phyloP scores from a whole-genome alignment of 53 echinoderm and acorn worm species.

The Astropecten irregularis region DNA sequence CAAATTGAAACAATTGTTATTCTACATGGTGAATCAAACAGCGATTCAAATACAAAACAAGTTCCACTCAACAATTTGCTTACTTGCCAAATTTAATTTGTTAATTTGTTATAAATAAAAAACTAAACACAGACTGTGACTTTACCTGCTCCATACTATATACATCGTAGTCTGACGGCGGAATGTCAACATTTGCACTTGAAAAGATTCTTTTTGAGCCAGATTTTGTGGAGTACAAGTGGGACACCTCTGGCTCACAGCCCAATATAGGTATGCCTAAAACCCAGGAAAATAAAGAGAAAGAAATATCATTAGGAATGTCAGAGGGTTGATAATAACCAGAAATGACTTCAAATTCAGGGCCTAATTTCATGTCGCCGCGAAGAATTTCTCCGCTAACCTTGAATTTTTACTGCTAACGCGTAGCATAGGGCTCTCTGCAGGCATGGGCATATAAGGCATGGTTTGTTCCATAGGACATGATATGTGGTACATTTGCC shows the following conservation, averaged over 20 bases:
- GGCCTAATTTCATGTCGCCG: too few species aligned
- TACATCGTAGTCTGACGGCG: slow-evolving; percentile 95
- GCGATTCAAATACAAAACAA: neutral
- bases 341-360: neutral
- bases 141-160: slow-evolving; percentile 91
- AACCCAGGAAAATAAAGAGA: neutral
- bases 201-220: slow-evolving; percentile 95
- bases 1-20: too few species aligned
- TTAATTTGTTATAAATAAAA: neutral
- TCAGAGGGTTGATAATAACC: neutral
- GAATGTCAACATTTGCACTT: slow-evolving; percentile 82
- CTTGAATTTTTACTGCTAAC: too few species aligned
- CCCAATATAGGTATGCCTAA: slow-evolving; percentile 83
- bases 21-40: too few species aligned
- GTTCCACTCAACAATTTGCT: neutral
- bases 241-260: slow-evolving; percentile 92
- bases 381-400: too few species aligned
- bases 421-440: too few species aligned
- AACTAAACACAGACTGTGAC: neutral
- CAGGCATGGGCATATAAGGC: too few species aligned
- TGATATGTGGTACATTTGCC: too few species aligned
- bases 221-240: slow-evolving; percentile 96
- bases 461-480: too few species aligned
- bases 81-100: neutral
- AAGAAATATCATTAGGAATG: neutral